Evolutionary conservation across 2,113 vertebrate genomes (phyloP), one percentile per base, ranked within the genome.

Genomic region (Dermatemys mawii): DNA sequence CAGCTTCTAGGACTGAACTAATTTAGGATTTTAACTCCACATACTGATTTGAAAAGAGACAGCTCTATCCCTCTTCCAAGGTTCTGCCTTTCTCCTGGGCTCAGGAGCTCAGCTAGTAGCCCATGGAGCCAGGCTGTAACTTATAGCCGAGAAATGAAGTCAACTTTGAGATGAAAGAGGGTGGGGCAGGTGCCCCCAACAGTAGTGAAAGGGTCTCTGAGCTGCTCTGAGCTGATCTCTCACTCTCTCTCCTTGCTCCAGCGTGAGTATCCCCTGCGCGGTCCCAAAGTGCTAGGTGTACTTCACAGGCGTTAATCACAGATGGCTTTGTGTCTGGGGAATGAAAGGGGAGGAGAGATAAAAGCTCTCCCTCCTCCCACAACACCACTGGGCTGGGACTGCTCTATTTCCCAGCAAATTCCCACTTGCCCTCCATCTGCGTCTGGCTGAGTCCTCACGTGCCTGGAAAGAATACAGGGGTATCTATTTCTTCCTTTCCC

Each of bases 291-390:
- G 60, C 95, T 35, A 73, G 57, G 63, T 0, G 2, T 46, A 2
- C 88, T 75, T 92, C 94, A 32, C 79, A 55, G 54, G 88, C 90
- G 49, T 32, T 38, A 54, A 11, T 17, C 76, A 53, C 90, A 90
- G 83, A 84, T 75, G 78, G 87, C 83, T 81, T 17, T 48, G 90
- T 86, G 57, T 35, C 93, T 90, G 35, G 86, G 92, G 87, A 96
- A 63, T 70, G 57, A 67, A 84, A 55, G 75, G 60, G 50, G 90
- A 91, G 88, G 75, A 91, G 84, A 46, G 21, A 70, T 17, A 38
- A 60, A 91, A 11, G 60, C 32, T 86, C 24, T 7, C 5, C 11
- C 32, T 50, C 53, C 46, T 54, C 81, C 50, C 11, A 79, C 78
- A 41, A 60, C 46, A 48, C 41, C 50, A 22, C 48, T 22, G 50